Base-by-base conservation (phyloP, 1,140 invertebrate genomes). In the Leptonema lineaticorne region DNA sequence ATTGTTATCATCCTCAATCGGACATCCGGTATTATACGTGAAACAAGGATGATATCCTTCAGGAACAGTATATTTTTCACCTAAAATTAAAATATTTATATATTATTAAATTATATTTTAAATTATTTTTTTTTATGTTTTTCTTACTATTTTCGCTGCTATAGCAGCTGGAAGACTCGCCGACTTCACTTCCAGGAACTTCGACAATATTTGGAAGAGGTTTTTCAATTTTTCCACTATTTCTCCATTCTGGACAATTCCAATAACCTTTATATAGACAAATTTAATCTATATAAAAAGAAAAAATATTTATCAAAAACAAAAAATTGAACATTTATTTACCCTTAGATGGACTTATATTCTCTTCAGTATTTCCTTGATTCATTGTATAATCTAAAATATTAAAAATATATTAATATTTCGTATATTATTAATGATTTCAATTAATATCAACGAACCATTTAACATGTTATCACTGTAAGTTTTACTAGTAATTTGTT, bases 231-330 rank as follows among this genome's bases (percentile, higher is more conserved):
- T 87, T 87, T 56, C 33, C 56, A 29, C 65, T 69, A 9, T 90
- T 85, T 30, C 90, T 48, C 92, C 92, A 94, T 82, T 95, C 93
- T 70, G 91, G 93, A 75, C 91, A 93, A 80, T 94, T 92, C 93
- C 92, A 95, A 79, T 95, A 95, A 76, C 68, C 71, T 72, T 18
- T 18, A 29, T 6, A 33, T n/a, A n/a, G n/a, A n/a, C n/a, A n/a
- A n/a, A 18, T 48, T 16, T 37, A 48, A 16, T 4, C 56, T 22
- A 30, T 58, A 53, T 53, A 18, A 53, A 53, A 53, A 53, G 9
- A 8, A 8, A 16, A 22, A 9, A 8, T 8, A n/a, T 8, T 53
- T 53, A 58, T 58, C 9, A 53, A 53, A 22, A 16, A 53, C 6
- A 53, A 53, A 53, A 53, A 53, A 16, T 8, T 8, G 18, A 53